phyloP scores from a whole-genome alignment of 2,113 vertebrate genomes.

The Megaceryle torquata region DNA sequence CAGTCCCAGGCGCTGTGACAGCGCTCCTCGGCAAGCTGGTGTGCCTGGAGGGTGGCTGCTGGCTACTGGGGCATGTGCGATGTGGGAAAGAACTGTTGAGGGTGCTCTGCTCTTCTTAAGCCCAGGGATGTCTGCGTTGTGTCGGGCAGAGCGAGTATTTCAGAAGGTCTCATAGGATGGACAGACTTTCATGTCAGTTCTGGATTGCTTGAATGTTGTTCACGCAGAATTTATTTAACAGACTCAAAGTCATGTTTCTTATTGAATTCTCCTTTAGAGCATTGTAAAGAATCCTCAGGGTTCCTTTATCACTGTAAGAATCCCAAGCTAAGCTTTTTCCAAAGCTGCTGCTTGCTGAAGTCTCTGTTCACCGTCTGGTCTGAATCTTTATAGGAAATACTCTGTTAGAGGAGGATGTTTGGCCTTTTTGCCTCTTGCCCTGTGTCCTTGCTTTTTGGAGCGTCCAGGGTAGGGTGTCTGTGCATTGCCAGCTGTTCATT shows the following conservation, averaged over 20 bases:
- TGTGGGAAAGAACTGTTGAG: not conserved
- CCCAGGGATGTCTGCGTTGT: not conserved
- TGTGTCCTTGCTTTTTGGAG: not conserved
- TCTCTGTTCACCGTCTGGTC: not conserved
- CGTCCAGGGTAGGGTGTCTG: rapidly evolving
- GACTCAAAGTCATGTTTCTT: not conserved
- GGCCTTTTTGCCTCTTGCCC: not conserved
- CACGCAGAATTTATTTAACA: not conserved
- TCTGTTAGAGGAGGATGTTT: not conserved
- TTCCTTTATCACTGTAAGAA: not conserved
- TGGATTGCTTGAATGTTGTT: not conserved
- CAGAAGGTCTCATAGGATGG: not conserved
- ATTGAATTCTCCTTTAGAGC: not conserved
- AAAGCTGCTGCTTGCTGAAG: not conserved
- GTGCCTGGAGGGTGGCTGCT: not conserved
- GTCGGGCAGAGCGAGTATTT: not conserved
- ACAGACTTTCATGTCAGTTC: not conserved
- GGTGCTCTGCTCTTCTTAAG: not conserved
- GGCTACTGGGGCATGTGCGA: not conserved
- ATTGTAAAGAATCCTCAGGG: not conserved
- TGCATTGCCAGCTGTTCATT: rapidly evolving
- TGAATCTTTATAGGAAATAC: not conserved
- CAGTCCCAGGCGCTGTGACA: not conserved
- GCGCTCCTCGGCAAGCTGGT: not conserved
- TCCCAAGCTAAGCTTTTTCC: not conserved